A percentile compares a stretch with the other conserved stretches of the same genome.
These are phyloP conservation scores for Meliscaeva auricollis DNA, from an alignment of 2,888 invertebrate genomes.

Conservation along the genomic window DNA sequence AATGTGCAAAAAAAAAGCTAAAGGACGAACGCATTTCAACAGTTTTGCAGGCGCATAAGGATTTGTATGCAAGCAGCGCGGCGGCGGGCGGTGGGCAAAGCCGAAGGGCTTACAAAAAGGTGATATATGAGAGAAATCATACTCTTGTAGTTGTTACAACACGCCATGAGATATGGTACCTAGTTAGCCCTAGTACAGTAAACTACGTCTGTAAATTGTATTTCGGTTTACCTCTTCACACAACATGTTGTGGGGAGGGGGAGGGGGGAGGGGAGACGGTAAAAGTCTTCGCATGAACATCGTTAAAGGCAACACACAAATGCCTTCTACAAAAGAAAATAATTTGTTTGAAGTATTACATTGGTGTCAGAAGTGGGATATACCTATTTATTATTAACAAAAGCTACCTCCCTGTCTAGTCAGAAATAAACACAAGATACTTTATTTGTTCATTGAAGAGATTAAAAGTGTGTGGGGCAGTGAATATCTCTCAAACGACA, in stretches of 20 bases:
- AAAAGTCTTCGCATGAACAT: background rate
- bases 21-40: conserved; percentile 7
- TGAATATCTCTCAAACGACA: no score
- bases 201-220: background rate
- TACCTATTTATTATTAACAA: no score
- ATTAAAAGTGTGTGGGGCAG: no score
- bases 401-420: no score
- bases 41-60: background rate
- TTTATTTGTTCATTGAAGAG: no score
- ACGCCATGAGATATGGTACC: background rate
- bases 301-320: background rate
- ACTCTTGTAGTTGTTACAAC: background rate
- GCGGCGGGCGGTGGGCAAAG: background rate
- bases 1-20: background rate
- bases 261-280: no score
- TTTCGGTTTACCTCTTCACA: background rate
- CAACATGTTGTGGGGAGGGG: background rate
- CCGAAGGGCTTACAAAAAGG: conserved; percentile 3
- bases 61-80: background rate
- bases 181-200: background rate
- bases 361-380: no score
- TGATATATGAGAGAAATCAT: background rate
- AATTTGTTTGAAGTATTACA: no score
- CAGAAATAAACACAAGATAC: no score
- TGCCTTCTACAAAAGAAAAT: no score